Conservation (phyloP, 2,113 vertebrate genomes). For the Rhabdomys dilectus region DNA sequence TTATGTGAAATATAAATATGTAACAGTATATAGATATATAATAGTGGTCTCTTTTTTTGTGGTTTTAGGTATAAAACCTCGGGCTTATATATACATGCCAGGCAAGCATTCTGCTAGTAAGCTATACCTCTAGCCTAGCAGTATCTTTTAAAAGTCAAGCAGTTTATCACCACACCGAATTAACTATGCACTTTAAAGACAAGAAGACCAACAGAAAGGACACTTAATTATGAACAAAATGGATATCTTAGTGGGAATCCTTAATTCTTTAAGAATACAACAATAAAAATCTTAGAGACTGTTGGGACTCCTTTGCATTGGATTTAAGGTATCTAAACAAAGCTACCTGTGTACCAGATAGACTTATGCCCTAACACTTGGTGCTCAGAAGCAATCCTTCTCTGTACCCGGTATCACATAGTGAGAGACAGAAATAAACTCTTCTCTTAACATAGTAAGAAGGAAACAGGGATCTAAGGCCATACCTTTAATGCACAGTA, state of each 20-base stretch:
- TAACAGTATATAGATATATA: background rate
- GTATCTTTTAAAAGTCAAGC: constrained; percentile 15
- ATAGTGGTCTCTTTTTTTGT: background rate
- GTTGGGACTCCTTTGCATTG: background rate
- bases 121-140: background rate
- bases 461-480: background rate
- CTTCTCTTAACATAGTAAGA: background rate
- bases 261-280: background rate
- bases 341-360: background rate
- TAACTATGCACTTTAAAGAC: constrained; percentile 8
- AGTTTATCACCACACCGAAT: background rate
- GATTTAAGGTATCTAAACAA: constrained; percentile 32
- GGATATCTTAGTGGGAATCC: background rate
- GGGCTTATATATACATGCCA: background rate
- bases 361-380: background rate
- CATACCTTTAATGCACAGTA: constrained; percentile 99
- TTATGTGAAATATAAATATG: background rate
- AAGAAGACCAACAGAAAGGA: background rate
- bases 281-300: background rate
- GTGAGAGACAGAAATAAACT: background rate
- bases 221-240: background rate
- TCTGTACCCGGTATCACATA: background rate
- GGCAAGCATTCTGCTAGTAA: background rate
- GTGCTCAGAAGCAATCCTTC: background rate
- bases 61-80: background rate